phyloP scores from a whole-genome alignment of 2,113 vertebrate species.

The Carlito syrichta region DNA sequence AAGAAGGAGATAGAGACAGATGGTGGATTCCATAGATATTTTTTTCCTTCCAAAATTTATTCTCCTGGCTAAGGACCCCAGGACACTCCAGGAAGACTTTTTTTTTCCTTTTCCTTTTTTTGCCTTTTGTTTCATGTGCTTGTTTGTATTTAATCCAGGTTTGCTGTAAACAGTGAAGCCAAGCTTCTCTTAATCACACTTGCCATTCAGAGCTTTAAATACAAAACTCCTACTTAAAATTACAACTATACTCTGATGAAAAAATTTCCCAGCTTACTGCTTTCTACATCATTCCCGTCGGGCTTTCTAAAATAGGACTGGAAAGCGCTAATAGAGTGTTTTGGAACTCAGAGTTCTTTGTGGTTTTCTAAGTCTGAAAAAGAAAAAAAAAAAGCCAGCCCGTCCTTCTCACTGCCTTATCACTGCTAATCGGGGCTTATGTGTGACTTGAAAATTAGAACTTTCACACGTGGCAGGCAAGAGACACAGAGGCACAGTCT shows the following conservation, averaged over 20 bases:
- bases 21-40: rapidly evolving
- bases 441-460: conserved; percentile 73
- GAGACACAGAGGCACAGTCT: conserved; percentile 52
- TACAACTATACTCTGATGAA: neutral
- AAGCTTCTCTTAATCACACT: conserved; percentile 1
- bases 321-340: conserved; percentile 71
- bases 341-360: conserved; percentile 73
- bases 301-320: conserved; percentile 50
- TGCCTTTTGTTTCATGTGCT: neutral
- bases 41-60: neutral
- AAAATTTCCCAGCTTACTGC: neutral
- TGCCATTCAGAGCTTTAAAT: neutral
- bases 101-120: neutral
- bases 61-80: neutral
- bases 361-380: conserved; percentile 53
- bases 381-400: conserved; percentile 58
- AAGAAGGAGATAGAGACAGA: neutral
- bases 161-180: neutral
- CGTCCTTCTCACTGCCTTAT: neutral
- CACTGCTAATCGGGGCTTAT: conserved; percentile 38
- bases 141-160: conserved; percentile 45
- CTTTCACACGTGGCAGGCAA: conserved; percentile 35
- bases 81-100: neutral
- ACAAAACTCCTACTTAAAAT: conserved; percentile 30
- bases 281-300: neutral